These are phyloP conservation scores for Phrynocephalus versicolor DNA, from an alignment of 2,113 vertebrate genomes.

Conservation along the genomic window DNA sequence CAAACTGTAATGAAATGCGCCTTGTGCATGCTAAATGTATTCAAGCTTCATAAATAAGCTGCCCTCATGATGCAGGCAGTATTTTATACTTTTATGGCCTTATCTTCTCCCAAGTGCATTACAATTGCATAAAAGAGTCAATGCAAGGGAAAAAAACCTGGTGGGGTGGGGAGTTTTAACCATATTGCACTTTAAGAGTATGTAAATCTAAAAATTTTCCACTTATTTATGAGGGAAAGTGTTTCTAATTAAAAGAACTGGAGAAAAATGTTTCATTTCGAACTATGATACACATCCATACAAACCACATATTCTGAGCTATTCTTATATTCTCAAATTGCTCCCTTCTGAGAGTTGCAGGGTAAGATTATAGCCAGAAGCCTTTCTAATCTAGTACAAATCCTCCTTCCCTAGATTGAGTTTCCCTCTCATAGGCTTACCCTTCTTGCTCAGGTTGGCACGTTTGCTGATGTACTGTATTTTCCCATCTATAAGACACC, in stretches of 20 bases:
- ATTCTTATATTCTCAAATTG: neutral
- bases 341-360: neutral
- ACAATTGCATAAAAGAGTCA: slow-evolving; percentile 33
- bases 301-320: neutral
- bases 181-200: slow-evolving; percentile 43
- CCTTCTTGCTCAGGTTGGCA: neutral
- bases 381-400: neutral
- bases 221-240: slow-evolving; percentile 14
- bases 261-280: slow-evolving; percentile 5
- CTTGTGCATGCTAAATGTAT: slow-evolving; percentile 51
- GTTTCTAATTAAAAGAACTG: slow-evolving; percentile 28
- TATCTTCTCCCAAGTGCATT: slow-evolving; percentile 33
- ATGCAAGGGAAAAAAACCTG: slow-evolving; percentile 37
- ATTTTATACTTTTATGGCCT: slow-evolving; percentile 47
- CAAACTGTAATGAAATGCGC: slow-evolving; percentile 61
- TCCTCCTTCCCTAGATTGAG: neutral
- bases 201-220: neutral
- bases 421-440: neutral
- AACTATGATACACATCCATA: neutral
- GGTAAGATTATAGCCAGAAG: neutral
- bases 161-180: slow-evolving; percentile 20
- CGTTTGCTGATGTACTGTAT: too few relatives aligned
- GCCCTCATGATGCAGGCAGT: slow-evolving; percentile 33
- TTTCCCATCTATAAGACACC: too few relatives aligned
- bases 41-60: slow-evolving; percentile 55